Conservation (phyloP, 1,140 invertebrate genomes). For the Psix sp. region DNA sequence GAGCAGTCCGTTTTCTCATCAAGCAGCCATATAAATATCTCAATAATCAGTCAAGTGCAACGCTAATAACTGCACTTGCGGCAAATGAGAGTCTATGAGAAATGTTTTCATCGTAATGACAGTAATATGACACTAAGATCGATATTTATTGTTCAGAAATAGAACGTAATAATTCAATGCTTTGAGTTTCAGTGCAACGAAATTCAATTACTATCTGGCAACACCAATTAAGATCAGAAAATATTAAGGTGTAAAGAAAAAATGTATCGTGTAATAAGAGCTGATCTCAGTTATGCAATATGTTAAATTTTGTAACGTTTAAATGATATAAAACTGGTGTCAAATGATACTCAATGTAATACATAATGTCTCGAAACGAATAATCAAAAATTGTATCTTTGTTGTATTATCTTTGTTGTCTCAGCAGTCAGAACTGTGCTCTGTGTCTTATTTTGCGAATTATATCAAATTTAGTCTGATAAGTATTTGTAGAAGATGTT, state of each 20-base stretch:
- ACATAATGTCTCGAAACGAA: too few species aligned
- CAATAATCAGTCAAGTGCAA: slow-evolving; percentile 52
- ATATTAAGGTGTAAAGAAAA: slow-evolving; percentile 39
- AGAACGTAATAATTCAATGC: slow-evolving; percentile 44
- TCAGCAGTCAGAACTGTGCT: too few species aligned
- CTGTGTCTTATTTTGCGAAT: too few species aligned
- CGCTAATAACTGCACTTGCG: slow-evolving; percentile 49
- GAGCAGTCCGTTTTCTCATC: slow-evolving; percentile 47
- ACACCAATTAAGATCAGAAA: slow-evolving; percentile 37
- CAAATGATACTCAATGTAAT: too few species aligned
- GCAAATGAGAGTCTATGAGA: slow-evolving; percentile 28
- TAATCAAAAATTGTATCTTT: too few species aligned
- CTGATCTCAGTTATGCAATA: neutral
- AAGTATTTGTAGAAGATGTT: too few species aligned
- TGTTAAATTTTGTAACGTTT: too few species aligned
- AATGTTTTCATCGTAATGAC: slow-evolving; percentile 48
- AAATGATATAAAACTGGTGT: too few species aligned
- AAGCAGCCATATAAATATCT: slow-evolving; percentile 44
- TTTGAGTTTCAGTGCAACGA: slow-evolving; percentile 31
- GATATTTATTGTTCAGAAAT: slow-evolving; percentile 41
- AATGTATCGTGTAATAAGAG: slow-evolving; percentile 32
- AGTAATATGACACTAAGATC: slow-evolving; percentile 43
- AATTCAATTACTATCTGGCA: slow-evolving; percentile 40
- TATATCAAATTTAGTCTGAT: too few species aligned
- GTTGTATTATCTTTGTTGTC: too few species aligned